Conservation (phyloP, 2,797 vertebrate genomes). For the Linurgus olivaceus region DNA sequence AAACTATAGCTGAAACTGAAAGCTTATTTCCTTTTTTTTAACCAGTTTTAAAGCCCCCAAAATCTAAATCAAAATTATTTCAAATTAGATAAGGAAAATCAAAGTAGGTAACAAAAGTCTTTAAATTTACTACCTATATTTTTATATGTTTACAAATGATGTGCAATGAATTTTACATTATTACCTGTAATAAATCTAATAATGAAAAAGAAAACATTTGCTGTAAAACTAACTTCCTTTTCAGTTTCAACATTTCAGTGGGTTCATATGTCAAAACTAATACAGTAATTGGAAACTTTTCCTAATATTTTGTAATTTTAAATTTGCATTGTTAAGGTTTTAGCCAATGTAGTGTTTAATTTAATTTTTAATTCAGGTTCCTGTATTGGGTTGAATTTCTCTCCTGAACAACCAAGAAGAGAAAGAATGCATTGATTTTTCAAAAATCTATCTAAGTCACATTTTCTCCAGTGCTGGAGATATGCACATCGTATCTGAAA, state of each 20-base stretch:
- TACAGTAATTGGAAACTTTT: not conserved
- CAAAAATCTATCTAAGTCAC: not conserved
- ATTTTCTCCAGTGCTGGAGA: not conserved
- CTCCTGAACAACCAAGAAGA: not conserved
- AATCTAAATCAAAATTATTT: not conserved
- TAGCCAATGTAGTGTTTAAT: not conserved
- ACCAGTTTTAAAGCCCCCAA: rapidly evolving
- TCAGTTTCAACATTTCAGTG: not conserved
- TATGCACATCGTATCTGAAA: not conserved
- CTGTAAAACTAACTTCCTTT: not conserved
- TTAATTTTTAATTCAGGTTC: rapidly evolving
- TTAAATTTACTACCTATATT: not conserved
- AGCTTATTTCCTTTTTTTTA: not conserved
- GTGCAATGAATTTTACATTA: not conserved
- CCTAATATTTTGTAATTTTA: not conserved
- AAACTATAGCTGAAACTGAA: not conserved
- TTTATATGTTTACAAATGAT: not conserved
- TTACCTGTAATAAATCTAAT: not conserved
- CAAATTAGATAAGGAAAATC: not conserved
- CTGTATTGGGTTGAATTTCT: not conserved
- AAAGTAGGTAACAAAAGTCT: not conserved
- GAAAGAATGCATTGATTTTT: not conserved
- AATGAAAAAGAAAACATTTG: not conserved
- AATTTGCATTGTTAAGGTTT: not conserved
- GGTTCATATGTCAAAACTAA: not conserved